Evolutionary conservation across 92 coral and sea anemone genomes (phyloP).

Genomic region (Scolanthus callimorphus): DNA sequence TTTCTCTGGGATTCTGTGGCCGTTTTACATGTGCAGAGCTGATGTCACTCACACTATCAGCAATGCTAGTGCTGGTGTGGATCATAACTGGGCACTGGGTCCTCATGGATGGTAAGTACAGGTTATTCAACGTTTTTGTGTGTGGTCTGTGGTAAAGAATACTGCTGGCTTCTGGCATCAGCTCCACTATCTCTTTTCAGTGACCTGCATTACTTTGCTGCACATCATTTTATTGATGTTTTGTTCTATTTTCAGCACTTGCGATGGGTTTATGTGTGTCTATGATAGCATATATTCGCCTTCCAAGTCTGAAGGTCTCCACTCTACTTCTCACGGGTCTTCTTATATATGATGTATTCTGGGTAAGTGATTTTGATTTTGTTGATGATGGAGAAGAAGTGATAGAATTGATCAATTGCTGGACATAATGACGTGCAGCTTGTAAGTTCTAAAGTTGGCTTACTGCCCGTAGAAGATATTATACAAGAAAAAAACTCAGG

Average conservation of each 20-base stretch:
- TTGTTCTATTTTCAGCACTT: slow-evolving; percentile 47
- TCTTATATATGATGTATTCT: slow-evolving; percentile 89
- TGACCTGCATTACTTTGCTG: too few relatives aligned
- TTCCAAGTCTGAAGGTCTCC: slow-evolving; percentile 96
- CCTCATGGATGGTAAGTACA: slow-evolving; percentile 89
- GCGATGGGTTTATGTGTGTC: slow-evolving; percentile 98
- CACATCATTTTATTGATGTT: too few relatives aligned
- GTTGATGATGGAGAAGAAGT: too few relatives aligned
- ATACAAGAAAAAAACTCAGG: too few relatives aligned
- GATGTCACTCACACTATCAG: slow-evolving; percentile 71
- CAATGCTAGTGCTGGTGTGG: slow-evolving; percentile 82
- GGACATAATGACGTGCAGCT: too few relatives aligned
- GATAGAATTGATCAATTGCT: too few relatives aligned
- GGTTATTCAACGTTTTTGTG: too few relatives aligned
- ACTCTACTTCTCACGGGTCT: slow-evolving; percentile 86
- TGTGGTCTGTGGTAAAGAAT: too few relatives aligned
- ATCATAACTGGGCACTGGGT: slow-evolving; percentile 96
- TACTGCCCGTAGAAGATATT: too few relatives aligned
- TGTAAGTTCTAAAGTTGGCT: too few relatives aligned
- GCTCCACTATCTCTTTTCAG: too few relatives aligned
- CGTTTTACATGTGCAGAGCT: slow-evolving; percentile 88
- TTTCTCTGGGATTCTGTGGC: slow-evolving; percentile 86
- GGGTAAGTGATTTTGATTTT: slow-evolving; percentile 93
- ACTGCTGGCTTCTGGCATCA: too few relatives aligned
- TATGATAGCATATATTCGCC: slow-evolving; percentile 93